Evolutionary conservation across 2,113 vertebrate species (phyloP).

Genomic region (Aspiorhynchus laticeps): DNA sequence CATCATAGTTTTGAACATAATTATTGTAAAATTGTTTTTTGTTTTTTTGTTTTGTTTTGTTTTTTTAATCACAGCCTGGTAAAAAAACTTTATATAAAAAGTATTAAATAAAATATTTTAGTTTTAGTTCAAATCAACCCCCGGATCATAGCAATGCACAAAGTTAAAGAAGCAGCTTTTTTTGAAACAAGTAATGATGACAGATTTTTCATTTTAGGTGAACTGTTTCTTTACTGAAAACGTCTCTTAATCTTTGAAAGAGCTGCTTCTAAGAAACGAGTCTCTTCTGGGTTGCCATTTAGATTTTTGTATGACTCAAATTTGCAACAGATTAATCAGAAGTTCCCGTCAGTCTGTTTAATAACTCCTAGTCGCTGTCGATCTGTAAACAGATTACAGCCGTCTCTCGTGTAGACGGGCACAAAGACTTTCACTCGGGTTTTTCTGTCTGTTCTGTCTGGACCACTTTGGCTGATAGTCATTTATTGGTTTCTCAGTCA

Average conservation of each 20-base stretch:
- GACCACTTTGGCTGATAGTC: slow-evolving; percentile 28
- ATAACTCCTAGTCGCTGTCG: not conserved
- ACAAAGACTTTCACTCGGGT: slow-evolving; percentile 21
- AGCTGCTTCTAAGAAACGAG: not conserved
- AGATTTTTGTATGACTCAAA: not conserved
- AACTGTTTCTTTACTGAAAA: not conserved
- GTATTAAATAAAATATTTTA: not conserved
- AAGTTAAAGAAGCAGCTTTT: no score
- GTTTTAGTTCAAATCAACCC: not conserved
- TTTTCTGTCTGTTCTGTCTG: not conserved
- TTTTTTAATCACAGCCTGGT: no score
- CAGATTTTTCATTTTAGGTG: not conserved
- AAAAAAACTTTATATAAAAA: no score
- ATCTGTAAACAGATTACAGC: not conserved
- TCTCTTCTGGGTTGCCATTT: not conserved
- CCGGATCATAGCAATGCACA: no score
- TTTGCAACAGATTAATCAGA: not conserved
- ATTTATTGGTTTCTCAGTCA: slow-evolving; percentile 56
- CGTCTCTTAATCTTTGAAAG: not conserved
- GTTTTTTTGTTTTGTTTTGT: no score
- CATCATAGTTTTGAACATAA: no score
- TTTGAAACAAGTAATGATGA: no score
- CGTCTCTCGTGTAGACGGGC: slow-evolving; percentile 1
- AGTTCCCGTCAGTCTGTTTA: not conserved
- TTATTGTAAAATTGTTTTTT: no score